phyloP scores from a whole-genome alignment of 2,113 vertebrate species.

The Onychostoma macrolepis region DNA sequence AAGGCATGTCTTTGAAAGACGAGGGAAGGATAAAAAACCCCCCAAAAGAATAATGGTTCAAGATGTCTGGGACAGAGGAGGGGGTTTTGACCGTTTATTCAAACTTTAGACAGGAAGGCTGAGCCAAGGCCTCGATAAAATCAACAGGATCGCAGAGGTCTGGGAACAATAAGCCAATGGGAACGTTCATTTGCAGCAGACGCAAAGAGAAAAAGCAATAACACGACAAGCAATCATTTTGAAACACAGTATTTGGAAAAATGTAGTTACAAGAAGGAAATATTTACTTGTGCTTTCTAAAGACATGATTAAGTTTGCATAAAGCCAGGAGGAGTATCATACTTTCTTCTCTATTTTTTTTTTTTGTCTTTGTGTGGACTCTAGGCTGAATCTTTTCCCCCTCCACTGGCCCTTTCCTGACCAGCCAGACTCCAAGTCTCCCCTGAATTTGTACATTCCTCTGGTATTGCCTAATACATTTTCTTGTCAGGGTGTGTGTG shows the following conservation, averaged over 20 bases:
- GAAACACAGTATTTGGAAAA: not conserved
- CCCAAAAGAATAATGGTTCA: slow-evolving; percentile 50
- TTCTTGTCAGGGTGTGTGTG: slow-evolving; percentile 44
- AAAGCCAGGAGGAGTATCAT: not conserved
- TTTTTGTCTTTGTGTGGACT: not conserved
- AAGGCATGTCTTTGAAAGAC: slow-evolving; percentile 37
- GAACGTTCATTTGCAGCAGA: slow-evolving; percentile 51
- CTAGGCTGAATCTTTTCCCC: not conserved
- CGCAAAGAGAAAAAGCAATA: slow-evolving; percentile 29
- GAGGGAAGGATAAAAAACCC: slow-evolving; percentile 30
- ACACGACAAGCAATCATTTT: not conserved
- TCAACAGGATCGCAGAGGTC: slow-evolving; percentile 45
- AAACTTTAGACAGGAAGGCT: slow-evolving; percentile 45
- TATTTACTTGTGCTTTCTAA: slow-evolving; percentile 11
- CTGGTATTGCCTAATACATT: slow-evolving; percentile 59
- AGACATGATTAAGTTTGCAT: not conserved
- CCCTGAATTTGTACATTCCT: slow-evolving; percentile 57
- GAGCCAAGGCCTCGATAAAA: slow-evolving; percentile 57
- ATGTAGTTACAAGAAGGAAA: not conserved
- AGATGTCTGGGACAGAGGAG: slow-evolving; percentile 54
- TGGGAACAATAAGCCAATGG: slow-evolving; percentile 61
- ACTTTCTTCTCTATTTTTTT: not conserved
- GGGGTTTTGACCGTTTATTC: slow-evolving; percentile 48
- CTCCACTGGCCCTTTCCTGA: slow-evolving; percentile 51
- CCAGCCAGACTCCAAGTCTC: slow-evolving; percentile 54